These are phyloP conservation scores for Leptopilina myrica DNA, from an alignment of 2,888 invertebrate genomes.

Conservation along the genomic window DNA sequence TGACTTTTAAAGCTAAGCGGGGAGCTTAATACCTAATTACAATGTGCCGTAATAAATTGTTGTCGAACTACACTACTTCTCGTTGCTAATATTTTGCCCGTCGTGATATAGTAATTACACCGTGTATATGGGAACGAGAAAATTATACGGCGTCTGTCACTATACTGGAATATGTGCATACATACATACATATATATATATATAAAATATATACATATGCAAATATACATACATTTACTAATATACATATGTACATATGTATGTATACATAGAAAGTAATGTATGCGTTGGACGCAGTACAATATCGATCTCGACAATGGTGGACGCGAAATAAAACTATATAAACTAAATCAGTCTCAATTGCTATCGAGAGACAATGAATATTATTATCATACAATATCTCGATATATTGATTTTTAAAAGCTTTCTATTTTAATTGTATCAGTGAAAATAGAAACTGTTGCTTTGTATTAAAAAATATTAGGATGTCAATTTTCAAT, in stretches of 20 bases:
- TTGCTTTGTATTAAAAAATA: too few relatives aligned
- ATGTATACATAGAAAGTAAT: slow-evolving; percentile 11
- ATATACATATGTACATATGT: slow-evolving; percentile 19
- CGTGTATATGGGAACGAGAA: slow-evolving; percentile 36
- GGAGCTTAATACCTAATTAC: slow-evolving; percentile 23
- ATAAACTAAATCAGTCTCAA: slow-evolving; percentile 53
- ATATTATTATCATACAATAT: slow-evolving; percentile 41
- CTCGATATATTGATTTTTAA: background rate
- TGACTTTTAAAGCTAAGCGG: slow-evolving; percentile 13
- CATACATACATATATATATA: slow-evolving; percentile 48
- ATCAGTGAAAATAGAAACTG: background rate
- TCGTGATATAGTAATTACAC: slow-evolving; percentile 37
- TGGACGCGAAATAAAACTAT: slow-evolving; percentile 42
- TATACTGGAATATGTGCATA: slow-evolving; percentile 18
- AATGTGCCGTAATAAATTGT: slow-evolving; percentile 31
- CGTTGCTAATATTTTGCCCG: slow-evolving; percentile 37
- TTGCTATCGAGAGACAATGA: slow-evolving; percentile 53
- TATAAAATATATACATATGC: background rate
- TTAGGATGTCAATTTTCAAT: too few relatives aligned
- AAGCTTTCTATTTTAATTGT: background rate
- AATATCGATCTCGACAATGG: slow-evolving; percentile 38
- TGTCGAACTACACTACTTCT: slow-evolving; percentile 24
- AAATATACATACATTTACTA: background rate
- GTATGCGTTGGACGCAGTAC: slow-evolving; percentile 41
- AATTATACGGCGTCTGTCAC: slow-evolving; percentile 29